These are phyloP conservation scores for Pelecanus crispus DNA, from an alignment of 2,113 vertebrate species.

Conservation along the genomic window DNA sequence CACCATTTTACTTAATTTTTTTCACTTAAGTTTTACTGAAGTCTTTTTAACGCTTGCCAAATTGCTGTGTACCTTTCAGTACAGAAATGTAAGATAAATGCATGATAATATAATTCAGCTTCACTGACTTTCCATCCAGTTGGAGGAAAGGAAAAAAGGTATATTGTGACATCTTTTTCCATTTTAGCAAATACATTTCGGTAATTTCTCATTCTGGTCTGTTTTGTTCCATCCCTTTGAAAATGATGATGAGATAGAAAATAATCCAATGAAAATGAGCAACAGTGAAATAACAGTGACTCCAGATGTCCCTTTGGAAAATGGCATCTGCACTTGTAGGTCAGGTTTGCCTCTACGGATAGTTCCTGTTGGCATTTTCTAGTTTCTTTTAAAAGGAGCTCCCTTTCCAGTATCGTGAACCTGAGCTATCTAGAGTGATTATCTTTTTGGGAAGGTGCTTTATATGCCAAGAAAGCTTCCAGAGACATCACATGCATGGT, in stretches of 20 bases:
- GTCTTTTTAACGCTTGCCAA: background rate
- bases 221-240: background rate
- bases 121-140: background rate
- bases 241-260: background rate
- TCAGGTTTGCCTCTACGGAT: background rate
- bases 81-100: background rate
- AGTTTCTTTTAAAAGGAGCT: background rate
- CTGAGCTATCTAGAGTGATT: background rate
- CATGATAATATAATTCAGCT: background rate
- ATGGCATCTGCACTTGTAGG: background rate
- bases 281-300: background rate
- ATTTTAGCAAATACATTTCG: background rate
- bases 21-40: background rate
- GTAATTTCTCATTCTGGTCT: background rate
- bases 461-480: background rate
- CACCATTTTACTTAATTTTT: background rate
- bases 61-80: background rate
- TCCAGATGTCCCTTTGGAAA: background rate
- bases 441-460: background rate
- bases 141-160: background rate
- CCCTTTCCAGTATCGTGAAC: background rate
- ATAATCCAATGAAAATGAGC: background rate
- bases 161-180: background rate
- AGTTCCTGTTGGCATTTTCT: background rate
- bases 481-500: background rate